Evolutionary conservation across 2,797 vertebrate genomes (phyloP).

Genomic region (Rallus crepitans): DNA sequence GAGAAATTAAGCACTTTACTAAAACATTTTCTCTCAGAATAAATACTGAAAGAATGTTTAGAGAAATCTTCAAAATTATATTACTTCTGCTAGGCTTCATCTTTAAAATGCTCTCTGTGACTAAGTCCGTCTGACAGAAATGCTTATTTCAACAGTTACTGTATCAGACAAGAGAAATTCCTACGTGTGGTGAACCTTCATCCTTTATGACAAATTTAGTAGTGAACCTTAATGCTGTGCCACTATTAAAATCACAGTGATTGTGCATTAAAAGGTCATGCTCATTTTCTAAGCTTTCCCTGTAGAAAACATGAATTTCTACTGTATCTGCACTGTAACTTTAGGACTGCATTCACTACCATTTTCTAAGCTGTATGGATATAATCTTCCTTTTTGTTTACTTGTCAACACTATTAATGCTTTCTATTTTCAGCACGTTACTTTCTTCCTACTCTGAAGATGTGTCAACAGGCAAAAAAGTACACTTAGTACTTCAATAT

Average conservation of each 20-base stretch:
- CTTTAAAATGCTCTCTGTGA: neutral
- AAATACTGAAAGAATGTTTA: neutral
- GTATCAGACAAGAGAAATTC: neutral
- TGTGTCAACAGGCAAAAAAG: conserved; percentile 14
- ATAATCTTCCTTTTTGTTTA: conserved; percentile 66
- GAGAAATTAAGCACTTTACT: neutral
- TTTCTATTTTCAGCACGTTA: conserved; percentile 51
- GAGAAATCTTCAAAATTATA: conserved; percentile 24
- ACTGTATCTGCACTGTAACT: neutral
- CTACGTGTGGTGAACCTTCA: neutral
- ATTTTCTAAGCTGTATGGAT: conserved; percentile 14
- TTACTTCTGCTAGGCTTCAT: conserved; percentile 20
- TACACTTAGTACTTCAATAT: neutral
- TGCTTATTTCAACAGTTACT: neutral
- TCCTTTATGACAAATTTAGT: neutral
- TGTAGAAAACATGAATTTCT: conserved; percentile 1
- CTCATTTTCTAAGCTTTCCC: conserved; percentile 41
- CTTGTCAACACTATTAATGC: conserved; percentile 62
- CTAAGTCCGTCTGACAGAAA: conserved; percentile 21
- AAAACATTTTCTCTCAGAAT: neutral
- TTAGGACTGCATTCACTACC: neutral
- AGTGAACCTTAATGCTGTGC: neutral
- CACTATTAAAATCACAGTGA: neutral
- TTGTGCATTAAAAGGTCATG: neutral
- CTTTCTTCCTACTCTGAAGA: conserved; percentile 33